Base-by-base conservation (phyloP, 2,113 vertebrate genomes). In the Smithornis capensis region DNA sequence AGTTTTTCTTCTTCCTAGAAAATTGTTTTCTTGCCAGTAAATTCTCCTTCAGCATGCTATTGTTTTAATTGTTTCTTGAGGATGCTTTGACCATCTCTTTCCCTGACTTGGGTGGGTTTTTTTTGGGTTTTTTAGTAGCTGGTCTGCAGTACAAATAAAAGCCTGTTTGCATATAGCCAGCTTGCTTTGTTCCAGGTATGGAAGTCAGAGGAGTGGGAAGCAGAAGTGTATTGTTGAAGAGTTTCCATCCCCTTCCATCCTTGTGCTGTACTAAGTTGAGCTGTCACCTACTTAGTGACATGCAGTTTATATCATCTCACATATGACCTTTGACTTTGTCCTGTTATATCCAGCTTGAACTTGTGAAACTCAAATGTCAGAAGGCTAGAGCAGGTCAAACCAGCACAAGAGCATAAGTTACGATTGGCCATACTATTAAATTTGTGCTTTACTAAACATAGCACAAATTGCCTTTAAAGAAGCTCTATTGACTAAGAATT, bases 341-440 rank as follows among this genome's bases (percentile, higher is more conserved):
- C 42, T 88, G 71, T 71, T 93, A 94, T 90, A 77, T 37, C 81
- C 67, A 80, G 70, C 38, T 76, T 94, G 71, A 83, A 60, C 68
- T 76, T 80, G 59, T 62, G 82, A 74, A 83, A 70, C 31, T 55
- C 59, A 74, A 86, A 86, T 93, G 88, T 94, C 68, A 86, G 76
- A 85, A 85, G 65, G 45, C 37, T 82, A 53, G 11, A 95, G 69
- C 44, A 82, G 87, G 38, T 82, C 89, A 79, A 77, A 89, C 16
- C 13, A 86, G 67, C 64, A 63, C 55, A 65, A 77, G 47, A 91
- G 38, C 33, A 1, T 38, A 52, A 87, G 45, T 65, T 89, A 49
- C 71, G 82, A 40, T 59, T 81, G 0, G 1, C 15, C 55, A 28
- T 74, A n/a, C 24, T 83, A 3, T 68, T 86, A 68, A 49, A 52